Conservation (phyloP, 2,113 vertebrate genomes). For the Eidolon helvum region DNA sequence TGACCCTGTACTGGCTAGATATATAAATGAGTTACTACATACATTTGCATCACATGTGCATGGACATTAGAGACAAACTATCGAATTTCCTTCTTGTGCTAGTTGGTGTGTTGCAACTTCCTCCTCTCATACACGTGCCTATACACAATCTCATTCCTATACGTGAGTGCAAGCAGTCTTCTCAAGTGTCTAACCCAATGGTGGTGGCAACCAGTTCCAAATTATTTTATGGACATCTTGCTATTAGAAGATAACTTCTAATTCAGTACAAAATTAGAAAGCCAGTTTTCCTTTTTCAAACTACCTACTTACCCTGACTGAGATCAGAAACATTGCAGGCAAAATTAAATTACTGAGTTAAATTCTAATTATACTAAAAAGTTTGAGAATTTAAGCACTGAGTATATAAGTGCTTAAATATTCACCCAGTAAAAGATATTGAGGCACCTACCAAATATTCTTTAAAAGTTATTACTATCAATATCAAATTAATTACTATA, state of each 20-base stretch:
- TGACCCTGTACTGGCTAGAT: background rate
- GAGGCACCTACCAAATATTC: background rate
- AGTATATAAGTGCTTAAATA: background rate
- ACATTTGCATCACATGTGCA: fast-evolving
- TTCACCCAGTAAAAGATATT: background rate
- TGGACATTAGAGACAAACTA: background rate
- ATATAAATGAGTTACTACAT: too few relatives aligned
- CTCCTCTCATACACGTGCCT: background rate
- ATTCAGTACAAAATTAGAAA: background rate
- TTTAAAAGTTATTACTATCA: background rate
- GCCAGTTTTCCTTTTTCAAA: background rate
- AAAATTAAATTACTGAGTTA: background rate
- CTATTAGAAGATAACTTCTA: background rate
- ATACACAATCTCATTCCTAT: fast-evolving
- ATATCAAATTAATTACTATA: background rate
- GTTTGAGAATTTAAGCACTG: background rate
- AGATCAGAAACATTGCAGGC: background rate
- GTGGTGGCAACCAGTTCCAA: background rate
- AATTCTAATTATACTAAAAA: background rate
- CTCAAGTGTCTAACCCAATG: fast-evolving
- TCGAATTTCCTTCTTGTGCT: background rate
- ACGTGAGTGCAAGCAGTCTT: background rate
- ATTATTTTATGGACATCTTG: background rate
- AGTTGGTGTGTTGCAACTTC: background rate
- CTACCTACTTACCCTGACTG: background rate